phyloP scores from a whole-genome alignment of 2,797 vertebrate genomes.

The Monodelphis domestica region DNA sequence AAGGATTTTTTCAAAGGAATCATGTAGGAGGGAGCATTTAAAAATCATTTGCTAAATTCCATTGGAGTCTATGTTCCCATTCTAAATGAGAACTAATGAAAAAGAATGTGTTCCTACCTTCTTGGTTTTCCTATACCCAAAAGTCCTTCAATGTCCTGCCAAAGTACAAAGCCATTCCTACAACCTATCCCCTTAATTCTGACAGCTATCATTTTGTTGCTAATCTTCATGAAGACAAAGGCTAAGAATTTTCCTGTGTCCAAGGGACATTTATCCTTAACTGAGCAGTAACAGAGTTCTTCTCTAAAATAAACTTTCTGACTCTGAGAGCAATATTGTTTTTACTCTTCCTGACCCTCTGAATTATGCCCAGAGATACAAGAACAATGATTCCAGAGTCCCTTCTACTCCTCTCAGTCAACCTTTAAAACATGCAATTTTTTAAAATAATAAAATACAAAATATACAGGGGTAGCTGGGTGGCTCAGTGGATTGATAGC shows the following conservation, averaged over 20 bases:
- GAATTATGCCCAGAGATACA: slow-evolving; percentile 9
- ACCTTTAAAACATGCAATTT: neutral
- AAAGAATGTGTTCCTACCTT: neutral
- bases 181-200: neutral
- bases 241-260: neutral
- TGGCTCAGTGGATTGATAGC: too few relatives aligned
- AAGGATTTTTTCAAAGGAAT: neutral
- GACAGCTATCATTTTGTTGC: neutral
- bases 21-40: neutral
- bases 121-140: slow-evolving; percentile 5
- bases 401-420: neutral
- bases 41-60: neutral
- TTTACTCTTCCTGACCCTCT: neutral
- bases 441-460: slow-evolving; percentile 5
- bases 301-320: slow-evolving; percentile 21
- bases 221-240: neutral
- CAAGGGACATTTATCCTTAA: neutral
- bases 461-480: too few relatives aligned
- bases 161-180: neutral
- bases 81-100: neutral
- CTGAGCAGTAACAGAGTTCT: neutral
- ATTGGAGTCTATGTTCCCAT: neutral
- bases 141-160: neutral
- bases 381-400: neutral
- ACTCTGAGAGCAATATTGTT: neutral